Evolutionary conservation across 1,140 invertebrate species (phyloP), one percentile per base, ranked within the genome.

Genomic region (Drosophila carrolli): DNA sequence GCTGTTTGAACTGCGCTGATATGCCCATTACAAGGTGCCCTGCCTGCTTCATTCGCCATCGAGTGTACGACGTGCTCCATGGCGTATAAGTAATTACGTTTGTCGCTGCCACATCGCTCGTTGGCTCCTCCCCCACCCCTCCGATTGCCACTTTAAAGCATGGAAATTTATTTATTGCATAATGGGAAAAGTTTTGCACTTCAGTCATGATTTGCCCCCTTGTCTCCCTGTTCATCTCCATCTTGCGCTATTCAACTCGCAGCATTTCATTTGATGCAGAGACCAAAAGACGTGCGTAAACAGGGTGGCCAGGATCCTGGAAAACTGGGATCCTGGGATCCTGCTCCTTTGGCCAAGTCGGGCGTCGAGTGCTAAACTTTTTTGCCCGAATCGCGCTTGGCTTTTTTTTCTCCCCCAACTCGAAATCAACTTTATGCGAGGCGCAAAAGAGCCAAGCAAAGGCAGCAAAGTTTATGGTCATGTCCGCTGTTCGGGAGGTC

Each of bases 151-250:
- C 53, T 86, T 86, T 82, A 88, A 86, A 68, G 79, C 75, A 84
- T 76, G 71, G 72, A 89, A 89, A 88, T 89, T 84, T 76, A 84
- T 84, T 89, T 83, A 89, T 88, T 84, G 80, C 80, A 88, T 88
- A 90, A 88, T 88, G 85, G 83, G 81, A 88, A 89, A 88, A 88
- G 84, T 88, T 88, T 89, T 84, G 68, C 79, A 84, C 83, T 88
- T 89, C 72, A 74, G 80, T 74, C 73, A 84, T 84, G 80, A 90
- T 81, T 88, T 76, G 57, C 60, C 77, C 59, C 74, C 53, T 50
- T 14, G 4, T 10, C 50, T 27, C 9, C 35, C 7, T 14, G 29
- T 19, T 23, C 19, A 46, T 70, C 63, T 56, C 16, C 62, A 68
- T 70, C 67, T 71, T 47, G 4, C 35, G 67, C 67, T 70, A 71